These are phyloP conservation scores for Lipophrys pholis DNA, from an alignment of 2,113 vertebrate genomes.

Conservation along the genomic window DNA sequence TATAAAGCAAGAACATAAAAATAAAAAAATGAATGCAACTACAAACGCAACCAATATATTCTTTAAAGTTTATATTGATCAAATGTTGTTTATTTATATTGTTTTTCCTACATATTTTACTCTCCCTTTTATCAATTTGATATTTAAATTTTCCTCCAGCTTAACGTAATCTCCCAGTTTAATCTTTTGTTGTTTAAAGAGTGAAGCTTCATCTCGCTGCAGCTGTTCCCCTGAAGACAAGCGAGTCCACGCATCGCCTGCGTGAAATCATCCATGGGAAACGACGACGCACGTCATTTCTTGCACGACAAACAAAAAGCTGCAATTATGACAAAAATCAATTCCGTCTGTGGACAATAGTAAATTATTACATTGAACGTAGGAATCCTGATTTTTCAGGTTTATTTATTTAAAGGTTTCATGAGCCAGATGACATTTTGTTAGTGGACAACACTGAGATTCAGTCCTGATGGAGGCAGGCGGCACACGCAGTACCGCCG, in stretches of 20 bases:
- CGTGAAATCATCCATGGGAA: slow-evolving; percentile 16
- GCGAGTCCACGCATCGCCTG: not conserved
- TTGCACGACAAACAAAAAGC: not conserved
- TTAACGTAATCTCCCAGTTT: too few species aligned
- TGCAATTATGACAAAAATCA: too few species aligned
- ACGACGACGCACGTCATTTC: not conserved
- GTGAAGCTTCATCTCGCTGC: not conserved
- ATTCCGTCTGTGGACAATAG: too few species aligned
- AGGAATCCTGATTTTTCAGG: not conserved
- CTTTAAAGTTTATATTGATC: too few species aligned
- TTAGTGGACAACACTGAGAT: slow-evolving; percentile 25
- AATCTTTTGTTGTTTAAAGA: not conserved
- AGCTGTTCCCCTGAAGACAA: not conserved
- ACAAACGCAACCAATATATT: too few species aligned
- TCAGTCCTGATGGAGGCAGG: slow-evolving; percentile 37
- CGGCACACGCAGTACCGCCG: slow-evolving; percentile 34
- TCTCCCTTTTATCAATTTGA: too few species aligned
- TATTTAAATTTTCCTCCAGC: too few species aligned
- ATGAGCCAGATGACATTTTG: not conserved
- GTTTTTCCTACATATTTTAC: too few species aligned
- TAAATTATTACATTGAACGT: not conserved
- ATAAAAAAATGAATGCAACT: too few species aligned
- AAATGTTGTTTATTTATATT: too few species aligned
- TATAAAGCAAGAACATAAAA: too few species aligned
- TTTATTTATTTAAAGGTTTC: not conserved